Evolutionary conservation across 2,113 vertebrate genomes (phyloP), one percentile per base, ranked within the genome.

Genomic region (Pandion haliaetus): DNA sequence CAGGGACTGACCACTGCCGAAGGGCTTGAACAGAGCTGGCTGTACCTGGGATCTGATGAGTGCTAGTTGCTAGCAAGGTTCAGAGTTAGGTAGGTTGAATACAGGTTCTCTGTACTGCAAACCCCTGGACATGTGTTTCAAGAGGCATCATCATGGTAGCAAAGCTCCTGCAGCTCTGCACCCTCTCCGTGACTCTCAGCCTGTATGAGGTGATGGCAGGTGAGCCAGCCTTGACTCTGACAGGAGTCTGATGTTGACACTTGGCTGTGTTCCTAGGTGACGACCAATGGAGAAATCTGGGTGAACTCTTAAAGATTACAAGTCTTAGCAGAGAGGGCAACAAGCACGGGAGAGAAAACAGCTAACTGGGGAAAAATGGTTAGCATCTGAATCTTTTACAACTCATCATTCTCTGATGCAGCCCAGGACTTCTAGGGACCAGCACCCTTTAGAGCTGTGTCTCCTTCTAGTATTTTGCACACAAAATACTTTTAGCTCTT

Each of bases 231-330:
- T 45, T 29, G 54, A 7, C n/a, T 80, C 34, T 3, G 3, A 4
- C 28, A 45, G 32, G 45, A 71, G 14, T 23, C 29, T n/a, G 50
- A 6, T 29, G 40, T 23, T 67, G 23, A 38, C 24, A 3, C 54
- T 18, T 63, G 57, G n/a, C 54, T 28, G 9, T 23, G 29, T 42
- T 86, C 32, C 58, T 55, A 17, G 26, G 32, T 36, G 29, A 45
- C 26, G 34, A 63, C 28, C 65, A 71, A n/a, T 0, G 0, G 24
- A 83, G 15, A 59, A 80, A 47, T 19, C 58, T n/a, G 9, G 0
- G 16, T 40, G 49, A 88, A 47, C 21, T 80, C 62, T 73, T 52
- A 24, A 70, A 78, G 49, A 49, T 14, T 49, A 50, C 7, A 65
- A 49, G 9, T 45, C 47, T 59, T n/a, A 84, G 40, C 26, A 36